phyloP scores from a whole-genome alignment of 2,888 invertebrate genomes.

The Gymnosoma rotundatum region DNA sequence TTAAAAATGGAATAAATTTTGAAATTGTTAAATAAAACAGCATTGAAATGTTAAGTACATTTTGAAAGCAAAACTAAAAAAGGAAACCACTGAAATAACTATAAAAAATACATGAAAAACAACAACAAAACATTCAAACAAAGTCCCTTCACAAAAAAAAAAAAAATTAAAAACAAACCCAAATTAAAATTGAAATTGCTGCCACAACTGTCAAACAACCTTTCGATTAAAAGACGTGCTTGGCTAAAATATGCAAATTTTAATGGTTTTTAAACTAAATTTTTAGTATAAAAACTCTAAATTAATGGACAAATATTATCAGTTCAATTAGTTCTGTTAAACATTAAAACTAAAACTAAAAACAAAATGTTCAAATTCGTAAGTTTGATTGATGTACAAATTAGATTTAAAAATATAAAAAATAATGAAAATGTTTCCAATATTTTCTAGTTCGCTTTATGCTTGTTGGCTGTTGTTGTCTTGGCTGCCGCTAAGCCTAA shows the following conservation, averaged over 20 bases:
- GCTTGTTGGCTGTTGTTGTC: constrained; percentile 5
- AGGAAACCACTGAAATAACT: constrained; percentile 7
- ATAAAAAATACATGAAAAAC: neutral
- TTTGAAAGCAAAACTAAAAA: neutral
- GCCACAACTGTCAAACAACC: neutral
- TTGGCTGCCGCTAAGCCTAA: constrained; percentile 73
- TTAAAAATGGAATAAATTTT: no score
- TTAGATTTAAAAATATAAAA: neutral
- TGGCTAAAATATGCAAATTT: constrained; percentile 36
- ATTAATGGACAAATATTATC: neutral
- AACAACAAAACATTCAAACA: constrained; percentile 7
- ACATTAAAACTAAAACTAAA: neutral
- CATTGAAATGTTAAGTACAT: neutral
- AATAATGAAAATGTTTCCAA: neutral
- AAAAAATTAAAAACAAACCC: no score
- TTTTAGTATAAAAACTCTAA: constrained; percentile 33
- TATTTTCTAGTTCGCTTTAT: constrained; percentile 21
- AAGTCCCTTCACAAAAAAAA: constrained; percentile 1
- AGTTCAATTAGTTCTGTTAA: constrained; percentile 26
- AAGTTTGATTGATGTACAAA: neutral
- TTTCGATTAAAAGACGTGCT: constrained; percentile 36
- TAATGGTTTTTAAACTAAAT: neutral
- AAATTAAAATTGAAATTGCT: neutral
- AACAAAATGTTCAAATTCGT: constrained; percentile 64
- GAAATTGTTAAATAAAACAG: neutral